These are phyloP conservation scores for Drosophila baimaii DNA, from an alignment of 1,140 invertebrate genomes.

Conservation along the genomic window DNA sequence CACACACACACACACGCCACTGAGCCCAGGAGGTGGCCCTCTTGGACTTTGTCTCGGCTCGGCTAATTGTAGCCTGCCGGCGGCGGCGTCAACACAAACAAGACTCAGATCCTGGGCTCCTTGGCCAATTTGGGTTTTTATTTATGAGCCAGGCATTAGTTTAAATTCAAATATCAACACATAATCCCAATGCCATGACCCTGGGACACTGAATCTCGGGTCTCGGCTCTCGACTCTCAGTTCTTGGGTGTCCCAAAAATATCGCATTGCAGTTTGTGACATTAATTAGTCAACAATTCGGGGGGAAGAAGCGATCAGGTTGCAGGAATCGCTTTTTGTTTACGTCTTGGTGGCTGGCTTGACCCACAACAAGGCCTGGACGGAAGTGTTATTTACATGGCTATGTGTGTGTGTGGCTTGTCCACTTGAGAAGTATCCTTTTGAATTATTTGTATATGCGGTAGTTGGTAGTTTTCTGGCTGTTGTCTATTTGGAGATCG, in stretches of 20 bases:
- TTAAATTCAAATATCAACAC: constrained; percentile 82
- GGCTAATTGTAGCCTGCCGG: constrained; percentile 58
- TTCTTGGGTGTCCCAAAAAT: constrained; percentile 23
- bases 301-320: constrained; percentile 42
- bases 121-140: constrained; percentile 57
- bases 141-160: constrained; percentile 69
- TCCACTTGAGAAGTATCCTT: constrained; percentile 47
- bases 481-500: constrained; percentile 41
- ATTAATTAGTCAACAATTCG: constrained; percentile 56
- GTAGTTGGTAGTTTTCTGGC: constrained; percentile 29
- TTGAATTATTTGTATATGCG: constrained; percentile 34
- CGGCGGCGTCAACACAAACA: constrained; percentile 34
- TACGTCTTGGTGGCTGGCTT: constrained; percentile 52
- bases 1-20: background rate
- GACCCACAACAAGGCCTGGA: too few species aligned
- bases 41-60: constrained; percentile 22
- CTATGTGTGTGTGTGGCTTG: constrained; percentile 12
- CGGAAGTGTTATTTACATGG: constrained; percentile 62
- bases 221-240: constrained; percentile 4
- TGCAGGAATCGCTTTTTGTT: constrained; percentile 40
- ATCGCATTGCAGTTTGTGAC: constrained; percentile 56
- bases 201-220: background rate
- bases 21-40: constrained; percentile 23
- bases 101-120: background rate
- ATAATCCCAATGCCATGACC: constrained; percentile 43